Base-by-base conservation (phyloP, 2,113 vertebrate species). In the Xenotilapia longispinis region DNA sequence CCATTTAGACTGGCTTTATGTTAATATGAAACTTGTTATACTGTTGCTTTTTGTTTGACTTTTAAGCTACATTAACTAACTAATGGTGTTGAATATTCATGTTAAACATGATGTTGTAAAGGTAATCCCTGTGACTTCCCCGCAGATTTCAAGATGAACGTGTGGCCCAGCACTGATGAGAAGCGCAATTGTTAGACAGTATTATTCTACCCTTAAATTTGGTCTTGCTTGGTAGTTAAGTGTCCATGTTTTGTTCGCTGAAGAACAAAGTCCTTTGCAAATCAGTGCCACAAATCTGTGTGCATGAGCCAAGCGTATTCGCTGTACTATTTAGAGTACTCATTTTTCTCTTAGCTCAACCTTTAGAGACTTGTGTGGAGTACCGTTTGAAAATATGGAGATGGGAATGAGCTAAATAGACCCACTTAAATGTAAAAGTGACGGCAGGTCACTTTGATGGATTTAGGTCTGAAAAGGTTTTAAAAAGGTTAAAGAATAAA, bases 1-100 rank as follows among this genome's bases (percentile, higher is more conserved):
- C 7, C n/a, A 42, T 70, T 9, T 23, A 15, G 5, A 42, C 38
- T 0, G 38, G 0, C n/a, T 42, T 70, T 40, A 23, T 23, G 13
- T 70, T 38, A n/a, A 13, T 8, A 65, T 21, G 6, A 70, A 70
- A 42, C 7, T 42, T 21, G n/a, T 68, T 68, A 11, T 4, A 5
- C 19, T 23, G 11, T 13, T 13, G 63, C 36, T 40, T 8, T 68
- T 40, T 45, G 38, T 45, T 45, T 73, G 23, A 70, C n/a, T 42
- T 42, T 45, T 26, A 45, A 23, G 38, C 21, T 45, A 73, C 38
- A 23, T 73, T 60, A 33, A 60, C 9, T 11, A 28, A 73, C 40
- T 73, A 11, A 73, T 28, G 40, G 6, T 47, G 68, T 42, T 23
- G 2, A 23, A 45, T 70, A 42, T 70, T 70, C 21, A 70, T 70